phyloP scores from a whole-genome alignment of 1,140 invertebrate genomes.

The Zaprionus davidi region DNA sequence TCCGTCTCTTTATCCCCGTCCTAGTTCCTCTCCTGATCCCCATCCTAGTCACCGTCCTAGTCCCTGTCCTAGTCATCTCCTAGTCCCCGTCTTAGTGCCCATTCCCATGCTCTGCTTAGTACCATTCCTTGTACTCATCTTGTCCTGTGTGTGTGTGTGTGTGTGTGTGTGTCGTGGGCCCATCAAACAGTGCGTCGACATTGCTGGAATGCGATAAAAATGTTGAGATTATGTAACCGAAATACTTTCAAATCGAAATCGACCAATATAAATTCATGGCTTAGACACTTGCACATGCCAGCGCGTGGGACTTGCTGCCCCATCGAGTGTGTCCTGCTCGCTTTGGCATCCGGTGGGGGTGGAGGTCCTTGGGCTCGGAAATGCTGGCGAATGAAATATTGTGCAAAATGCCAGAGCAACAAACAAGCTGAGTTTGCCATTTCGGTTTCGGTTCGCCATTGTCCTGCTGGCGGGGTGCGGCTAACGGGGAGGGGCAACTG shows the following conservation, averaged over 20 bases:
- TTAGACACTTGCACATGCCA: conserved; percentile 75
- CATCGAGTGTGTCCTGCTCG: background rate
- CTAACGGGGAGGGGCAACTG: too few relatives aligned
- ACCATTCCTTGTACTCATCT: too few relatives aligned
- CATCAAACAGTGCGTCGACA: conserved; percentile 66
- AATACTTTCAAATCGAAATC: conserved; percentile 82
- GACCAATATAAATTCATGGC: conserved; percentile 82
- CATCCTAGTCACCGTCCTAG: too few relatives aligned
- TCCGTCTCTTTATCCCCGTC: too few relatives aligned
- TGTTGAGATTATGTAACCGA: conserved; percentile 79
- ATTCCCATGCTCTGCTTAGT: too few relatives aligned
- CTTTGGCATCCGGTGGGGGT: conserved; percentile 2
- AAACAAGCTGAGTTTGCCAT: conserved; percentile 59
- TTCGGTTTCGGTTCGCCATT: conserved; percentile 19
- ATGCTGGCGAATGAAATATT: conserved; percentile 73
- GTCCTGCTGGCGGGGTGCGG: background rate
- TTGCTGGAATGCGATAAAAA: conserved; percentile 74
- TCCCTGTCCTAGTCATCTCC: too few relatives aligned
- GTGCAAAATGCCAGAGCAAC: conserved; percentile 43
- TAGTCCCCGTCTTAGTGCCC: too few relatives aligned
- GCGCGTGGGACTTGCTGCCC: background rate
- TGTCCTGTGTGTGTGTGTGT: background rate
- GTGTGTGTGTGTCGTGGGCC: background rate
- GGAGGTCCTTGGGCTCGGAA: conserved; percentile 27
- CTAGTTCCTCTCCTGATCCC: too few relatives aligned